Evolutionary conservation across 1,140 invertebrate genomes (phyloP).

Genomic region (Ceratosolen fusciceps): DNA sequence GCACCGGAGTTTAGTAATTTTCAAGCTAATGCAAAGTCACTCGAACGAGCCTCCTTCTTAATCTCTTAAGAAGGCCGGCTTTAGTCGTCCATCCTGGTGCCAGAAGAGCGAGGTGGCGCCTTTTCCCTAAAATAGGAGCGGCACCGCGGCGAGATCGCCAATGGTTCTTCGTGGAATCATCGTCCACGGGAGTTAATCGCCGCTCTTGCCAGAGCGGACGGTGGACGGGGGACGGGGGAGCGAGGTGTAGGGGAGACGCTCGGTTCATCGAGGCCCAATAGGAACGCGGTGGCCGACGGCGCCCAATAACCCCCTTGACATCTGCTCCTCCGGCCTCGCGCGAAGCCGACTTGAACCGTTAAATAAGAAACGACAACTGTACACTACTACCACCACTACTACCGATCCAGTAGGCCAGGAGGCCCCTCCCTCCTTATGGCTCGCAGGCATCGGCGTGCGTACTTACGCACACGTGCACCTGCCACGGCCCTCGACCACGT

Average conservation of each 20-base stretch:
- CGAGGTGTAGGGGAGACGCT: too few relatives aligned
- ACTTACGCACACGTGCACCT: slow-evolving; percentile 21
- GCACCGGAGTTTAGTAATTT: not conserved
- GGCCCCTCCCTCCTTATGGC: not conserved
- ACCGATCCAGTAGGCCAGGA: too few relatives aligned
- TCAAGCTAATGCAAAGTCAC: not conserved
- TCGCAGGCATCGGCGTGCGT: too few relatives aligned
- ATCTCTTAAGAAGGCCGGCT: not conserved
- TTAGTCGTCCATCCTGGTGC: slow-evolving; percentile 12
- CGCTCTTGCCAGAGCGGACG: too few relatives aligned
- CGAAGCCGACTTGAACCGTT: too few relatives aligned
- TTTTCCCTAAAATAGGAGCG: slow-evolving; percentile 38
- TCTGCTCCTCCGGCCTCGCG: too few relatives aligned
- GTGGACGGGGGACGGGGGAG: too few relatives aligned
- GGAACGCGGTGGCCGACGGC: not conserved
- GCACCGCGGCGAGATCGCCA: not conserved
- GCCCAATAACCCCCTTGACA: not conserved
- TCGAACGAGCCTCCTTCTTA: not conserved
- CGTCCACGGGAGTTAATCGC: not conserved
- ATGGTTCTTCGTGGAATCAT: not conserved
- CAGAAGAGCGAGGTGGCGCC: not conserved
- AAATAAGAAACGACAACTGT: not conserved
- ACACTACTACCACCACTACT: not conserved
- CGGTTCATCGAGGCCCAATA: too few relatives aligned
- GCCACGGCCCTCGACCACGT: slow-evolving; percentile 17